Conservation (phyloP, 2,888 invertebrate species). For the Graphium colonna region DNA sequence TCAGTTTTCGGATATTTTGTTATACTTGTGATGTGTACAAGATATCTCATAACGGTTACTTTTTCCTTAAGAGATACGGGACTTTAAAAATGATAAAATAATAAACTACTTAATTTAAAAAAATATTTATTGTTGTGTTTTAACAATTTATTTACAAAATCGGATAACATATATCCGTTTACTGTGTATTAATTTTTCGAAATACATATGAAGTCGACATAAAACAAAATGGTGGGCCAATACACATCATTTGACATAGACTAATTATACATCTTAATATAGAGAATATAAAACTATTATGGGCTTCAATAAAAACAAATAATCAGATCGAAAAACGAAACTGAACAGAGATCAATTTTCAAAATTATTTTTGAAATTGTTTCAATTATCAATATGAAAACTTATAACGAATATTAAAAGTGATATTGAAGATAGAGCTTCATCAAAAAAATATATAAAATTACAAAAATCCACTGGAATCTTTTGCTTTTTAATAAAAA, state of each 20-base stretch:
- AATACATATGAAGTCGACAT: neutral
- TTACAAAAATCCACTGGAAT: no score
- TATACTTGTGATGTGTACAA: no score
- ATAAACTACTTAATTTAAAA: neutral
- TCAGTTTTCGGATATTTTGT: no score
- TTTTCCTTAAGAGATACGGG: neutral
- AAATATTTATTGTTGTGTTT: slow-evolving; percentile 14
- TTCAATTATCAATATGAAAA: slow-evolving; percentile 11
- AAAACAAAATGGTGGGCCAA: slow-evolving; percentile 15
- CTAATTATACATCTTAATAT: neutral
- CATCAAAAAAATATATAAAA: no score
- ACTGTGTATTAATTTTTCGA: neutral
- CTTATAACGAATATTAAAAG: slow-evolving; percentile 2
- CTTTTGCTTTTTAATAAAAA: no score
- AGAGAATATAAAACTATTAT: neutral
- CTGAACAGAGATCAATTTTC: slow-evolving; percentile 23
- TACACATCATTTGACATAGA: neutral
- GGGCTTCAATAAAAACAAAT: neutral
- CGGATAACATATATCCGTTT: neutral
- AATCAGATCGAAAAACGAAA: slow-evolving; percentile 20
- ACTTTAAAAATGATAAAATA: neutral
- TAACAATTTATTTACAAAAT: slow-evolving; percentile 18
- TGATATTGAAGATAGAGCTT: neutral
- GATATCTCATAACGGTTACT: neutral
- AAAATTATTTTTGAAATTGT: slow-evolving; percentile 2